phyloP scores from a whole-genome alignment of 2,113 vertebrate genomes.

The Mystacornis crossleyi region DNA sequence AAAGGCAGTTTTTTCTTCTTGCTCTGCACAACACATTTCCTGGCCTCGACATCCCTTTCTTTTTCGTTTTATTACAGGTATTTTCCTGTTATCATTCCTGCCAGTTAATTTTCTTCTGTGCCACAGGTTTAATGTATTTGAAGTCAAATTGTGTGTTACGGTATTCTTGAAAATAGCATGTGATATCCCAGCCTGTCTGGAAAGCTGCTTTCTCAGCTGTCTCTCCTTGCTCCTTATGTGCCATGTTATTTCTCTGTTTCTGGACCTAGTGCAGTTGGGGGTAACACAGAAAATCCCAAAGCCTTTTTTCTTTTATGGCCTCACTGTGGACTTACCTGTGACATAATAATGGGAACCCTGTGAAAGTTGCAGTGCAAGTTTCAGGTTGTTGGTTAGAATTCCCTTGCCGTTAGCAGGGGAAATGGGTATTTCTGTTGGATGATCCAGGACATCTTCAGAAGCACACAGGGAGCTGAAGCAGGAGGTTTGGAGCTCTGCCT shows the following conservation, averaged over 20 bases:
- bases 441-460: background rate
- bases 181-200: background rate
- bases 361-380: background rate
- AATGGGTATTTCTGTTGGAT: background rate
- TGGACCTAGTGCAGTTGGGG: fast-evolving
- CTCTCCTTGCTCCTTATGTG: background rate
- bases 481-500: background rate
- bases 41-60: background rate
- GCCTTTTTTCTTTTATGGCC: background rate
- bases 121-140: background rate
- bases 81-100: background rate
- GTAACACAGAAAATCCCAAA: background rate
- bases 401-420: background rate
- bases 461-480: background rate
- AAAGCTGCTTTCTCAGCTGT: background rate
- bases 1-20: background rate
- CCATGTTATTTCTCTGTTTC: background rate
- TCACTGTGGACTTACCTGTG: background rate
- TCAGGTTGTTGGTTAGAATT: background rate
- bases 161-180: background rate
- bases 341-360: background rate
- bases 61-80: background rate
- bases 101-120: background rate
- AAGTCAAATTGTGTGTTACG: background rate
- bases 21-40: background rate